Base-by-base conservation (phyloP, 2,888 invertebrate genomes). In the Glaucopsyche alexis region DNA sequence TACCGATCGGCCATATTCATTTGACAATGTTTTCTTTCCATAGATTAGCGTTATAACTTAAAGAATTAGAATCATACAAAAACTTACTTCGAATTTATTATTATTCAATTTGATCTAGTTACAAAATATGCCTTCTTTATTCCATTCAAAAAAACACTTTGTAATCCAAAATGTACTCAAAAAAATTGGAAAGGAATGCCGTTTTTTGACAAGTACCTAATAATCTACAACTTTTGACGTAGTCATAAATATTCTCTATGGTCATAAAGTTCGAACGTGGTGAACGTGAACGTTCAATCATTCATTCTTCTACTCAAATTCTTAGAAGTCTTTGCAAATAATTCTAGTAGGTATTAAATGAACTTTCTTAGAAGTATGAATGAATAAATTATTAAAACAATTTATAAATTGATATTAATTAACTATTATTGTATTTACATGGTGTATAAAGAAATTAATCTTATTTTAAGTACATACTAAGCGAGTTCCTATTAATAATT, bases 1-100 rank as follows among this genome's bases (percentile, higher is more conserved):
- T 65, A 76, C 49, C 52, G 52, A 73, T 73, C 76, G 73, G 77
- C 77, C 77, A 78, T 78, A 71, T 77, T 77, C 65, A 7, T 72
- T 42, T 66, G 8, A 60, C 50, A n/a, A 13, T 60, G 60, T 38
- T 60, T 38, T 38, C 29, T 60, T 60, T 38, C 29, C 29, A 49
- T 29, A 64, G n/a, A 72, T 64, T n/a, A 55, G 16, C 19, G 55
- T 55, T 55, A 11, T 16, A 55, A 55, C 55, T 19, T 55, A 19
- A 5, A 19, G 3, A 19, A 55, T 19, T 16, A 55, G 4, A 55
- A 55, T 19, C 19, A 8, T 16, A 16, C 2, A 16, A 52, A n/a
- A 52, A 52, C 16, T 55, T 9, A 19, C 9, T 19, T 55, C 19
- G 5, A 55, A 55, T 55, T 19, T 5, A 4, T n/a, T 55, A 52